Evolutionary conservation across 37 sponge, comb jelly and placozoan species (phyloP), one percentile per base, ranked within the genome.

Genomic region (Theonella swinhoei): DNA sequence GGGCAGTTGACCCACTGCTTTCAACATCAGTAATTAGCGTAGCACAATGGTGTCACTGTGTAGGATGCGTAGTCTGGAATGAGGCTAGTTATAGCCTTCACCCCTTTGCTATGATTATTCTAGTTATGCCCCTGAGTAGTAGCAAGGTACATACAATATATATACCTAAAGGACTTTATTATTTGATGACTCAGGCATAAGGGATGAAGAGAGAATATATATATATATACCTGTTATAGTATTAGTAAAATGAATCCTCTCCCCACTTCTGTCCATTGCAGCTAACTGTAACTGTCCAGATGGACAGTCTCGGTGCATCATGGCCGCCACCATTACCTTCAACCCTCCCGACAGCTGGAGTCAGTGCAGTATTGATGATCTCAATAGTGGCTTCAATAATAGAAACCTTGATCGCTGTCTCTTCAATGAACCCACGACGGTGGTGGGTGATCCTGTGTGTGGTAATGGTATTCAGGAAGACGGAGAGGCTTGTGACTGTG

Each of bases 381-480:
- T 86, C 28, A 71, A 70, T 1, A 24, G 3, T 3, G 63, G 72
- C 0, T 68, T 71, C 42, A 47, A 7, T 14, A 1, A 9, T 0
- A 22, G 65, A 14, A 42, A 26, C 19, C 30, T 38, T 0, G 76
- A 47, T 40, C 39, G 54, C 23, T 86, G 87, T 64, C 65, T 86
- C 23, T 42, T 42, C 76, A 85, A 84, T 63, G 69, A 70, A 28
- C 86, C 86, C 20, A 80, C 36, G 26, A 70, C 20, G 40, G 43
- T 42, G 7, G 75, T 87, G 19, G 88, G 83, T 5, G 66, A 64
- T 61, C 77, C 87, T 25, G 43, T 58, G 28, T 94, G 95, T 82
- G 95, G 95, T 4, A 94, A 94, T 82, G 95, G 95, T 0, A 88
- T 94, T 3, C 60, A 77, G 22, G 95, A 94, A 22, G 75, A 80